Evolutionary conservation across 2,113 vertebrate genomes (phyloP).

Genomic region (Entelurus aequoreus): DNA sequence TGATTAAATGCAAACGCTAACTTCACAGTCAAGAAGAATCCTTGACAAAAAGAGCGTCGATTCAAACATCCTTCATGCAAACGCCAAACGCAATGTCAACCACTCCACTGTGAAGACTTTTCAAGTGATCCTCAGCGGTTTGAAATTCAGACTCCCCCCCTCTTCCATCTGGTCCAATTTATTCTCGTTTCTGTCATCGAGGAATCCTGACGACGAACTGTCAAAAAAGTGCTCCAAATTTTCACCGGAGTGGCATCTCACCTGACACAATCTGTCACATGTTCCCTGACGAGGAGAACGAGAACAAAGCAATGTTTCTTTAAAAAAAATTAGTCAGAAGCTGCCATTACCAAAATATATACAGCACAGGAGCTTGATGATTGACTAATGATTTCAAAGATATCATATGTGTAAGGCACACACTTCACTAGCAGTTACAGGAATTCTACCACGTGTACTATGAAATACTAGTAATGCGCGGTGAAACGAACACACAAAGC

Average conservation of each 20-base stretch:
- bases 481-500: background rate
- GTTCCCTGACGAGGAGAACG: constrained; percentile 29
- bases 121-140: constrained; percentile 49
- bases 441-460: background rate
- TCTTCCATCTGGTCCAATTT: constrained; percentile 47
- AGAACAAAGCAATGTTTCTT: constrained; percentile 35
- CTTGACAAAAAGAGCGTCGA: constrained; percentile 31
- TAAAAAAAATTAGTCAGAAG: constrained; percentile 14
- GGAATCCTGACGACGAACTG: constrained; percentile 49
- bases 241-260: constrained; percentile 49
- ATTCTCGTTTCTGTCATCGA: constrained; percentile 42
- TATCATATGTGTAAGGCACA: constrained; percentile 4
- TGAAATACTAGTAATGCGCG: background rate
- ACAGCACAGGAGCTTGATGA: background rate
- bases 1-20: constrained; percentile 13
- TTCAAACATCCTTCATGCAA: constrained; percentile 36
- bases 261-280: constrained; percentile 45
- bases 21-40: constrained; percentile 24
- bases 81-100: constrained; percentile 43
- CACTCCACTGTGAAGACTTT: constrained; percentile 40
- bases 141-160: constrained; percentile 40
- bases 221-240: constrained; percentile 38
- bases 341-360: constrained; percentile 2
- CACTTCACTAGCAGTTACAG: background rate
- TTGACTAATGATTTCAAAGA: constrained; percentile 28